Evolutionary conservation across 1,140 invertebrate species (phyloP).

Genomic region (Drosophila parvula): DNA sequence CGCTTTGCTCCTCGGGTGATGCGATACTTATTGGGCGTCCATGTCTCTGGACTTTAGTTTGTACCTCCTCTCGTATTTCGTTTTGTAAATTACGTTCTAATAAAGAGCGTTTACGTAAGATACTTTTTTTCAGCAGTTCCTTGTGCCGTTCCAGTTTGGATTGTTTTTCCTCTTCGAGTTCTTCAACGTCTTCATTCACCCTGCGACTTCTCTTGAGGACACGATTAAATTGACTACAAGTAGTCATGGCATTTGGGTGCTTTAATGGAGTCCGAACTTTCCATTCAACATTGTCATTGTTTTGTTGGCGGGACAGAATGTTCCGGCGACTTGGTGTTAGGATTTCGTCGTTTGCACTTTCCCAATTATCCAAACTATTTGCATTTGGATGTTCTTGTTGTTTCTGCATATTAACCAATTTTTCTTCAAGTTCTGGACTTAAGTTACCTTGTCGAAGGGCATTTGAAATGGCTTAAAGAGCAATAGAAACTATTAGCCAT

Average conservation of each 20-base stretch:
- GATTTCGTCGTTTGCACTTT: constrained; percentile 26
- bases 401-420: constrained; percentile 93
- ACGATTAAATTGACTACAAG: constrained; percentile 29
- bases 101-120: constrained; percentile 94
- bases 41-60: constrained; percentile 84
- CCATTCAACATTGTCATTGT: constrained; percentile 64
- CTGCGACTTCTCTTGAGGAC: constrained; percentile 53
- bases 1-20: constrained; percentile 65
- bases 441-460: constrained; percentile 93
- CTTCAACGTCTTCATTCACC: constrained; percentile 31
- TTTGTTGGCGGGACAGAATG: constrained; percentile 48
- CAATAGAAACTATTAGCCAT: background rate
- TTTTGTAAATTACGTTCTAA: constrained; percentile 96
- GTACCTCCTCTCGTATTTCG: constrained; percentile 92
- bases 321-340: constrained; percentile 36
- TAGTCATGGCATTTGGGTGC: constrained; percentile 42
- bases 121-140: constrained; percentile 96
- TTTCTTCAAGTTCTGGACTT: constrained; percentile 96
- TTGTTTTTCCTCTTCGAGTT: constrained; percentile 57
- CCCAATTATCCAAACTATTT: constrained; percentile 83
- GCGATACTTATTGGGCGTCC: constrained; percentile 79
- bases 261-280: constrained; percentile 51
- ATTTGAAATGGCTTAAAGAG: constrained; percentile 90
- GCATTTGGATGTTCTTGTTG: constrained; percentile 92
- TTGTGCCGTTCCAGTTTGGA: constrained; percentile 87